Evolutionary conservation across 2,797 vertebrate genomes (phyloP), one percentile per base, ranked within the genome.

Genomic region (Coendou prehensilis): DNA sequence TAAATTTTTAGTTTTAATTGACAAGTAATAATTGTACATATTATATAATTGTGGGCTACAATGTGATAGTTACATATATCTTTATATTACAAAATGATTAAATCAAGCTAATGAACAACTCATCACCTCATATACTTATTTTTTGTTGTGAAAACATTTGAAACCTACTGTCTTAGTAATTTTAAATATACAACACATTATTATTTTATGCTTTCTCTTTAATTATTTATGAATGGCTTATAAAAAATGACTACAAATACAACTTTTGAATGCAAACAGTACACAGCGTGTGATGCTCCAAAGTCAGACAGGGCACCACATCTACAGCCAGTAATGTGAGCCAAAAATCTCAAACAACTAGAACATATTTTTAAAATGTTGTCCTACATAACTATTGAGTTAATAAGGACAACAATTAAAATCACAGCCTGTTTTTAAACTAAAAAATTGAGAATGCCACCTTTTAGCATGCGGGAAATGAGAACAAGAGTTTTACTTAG

Each of bases 341-440:
- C 9, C 41, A 89, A 76, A 91, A 88, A 64, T 90, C 45, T 69
- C 84, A 61, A 81, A 30, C 41, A 94, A 83, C 13, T 47, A 80
- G 71, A 67, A 59, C 13, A 23, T 20, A 52, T 71, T 81, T 45
- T 73, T 41, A 28, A 20, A 82, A 23, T 6, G 64, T 56, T 63
- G 57, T 33, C 78, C 61, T 88, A 95, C 87, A 57, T 91, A 92
- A 81, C 50, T 78, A 80, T 45, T 88, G 30, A 76, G 56, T 76
- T 73, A 87, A 90, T 4, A 20, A 80, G 59, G 54, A 45, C 76
- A 90, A 75, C 37, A 96, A 79, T 69, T 78, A 85, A 97, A 92
- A 96, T 85, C 28, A 67, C 6, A 81, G 20, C 9, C 22, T 73
- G 23, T 89, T 93, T 75, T 92, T 22, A 76, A 96, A 96, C 59